These are phyloP conservation scores for Protosalanx chinensis DNA, from an alignment of 2,797 vertebrate genomes.

Conservation along the genomic window DNA sequence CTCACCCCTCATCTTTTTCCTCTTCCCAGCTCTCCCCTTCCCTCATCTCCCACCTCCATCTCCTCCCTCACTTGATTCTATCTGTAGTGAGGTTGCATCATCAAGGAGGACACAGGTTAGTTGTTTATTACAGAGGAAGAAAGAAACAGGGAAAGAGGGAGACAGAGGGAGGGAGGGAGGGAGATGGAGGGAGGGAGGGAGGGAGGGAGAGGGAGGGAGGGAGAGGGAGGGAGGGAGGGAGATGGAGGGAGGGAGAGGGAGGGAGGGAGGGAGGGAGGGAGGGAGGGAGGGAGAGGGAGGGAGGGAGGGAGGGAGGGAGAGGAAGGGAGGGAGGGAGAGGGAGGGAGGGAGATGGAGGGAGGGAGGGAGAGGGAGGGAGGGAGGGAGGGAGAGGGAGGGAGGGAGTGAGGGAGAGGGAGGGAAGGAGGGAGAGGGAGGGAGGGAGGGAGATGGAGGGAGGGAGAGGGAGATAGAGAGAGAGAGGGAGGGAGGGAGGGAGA, in stretches of 20 bases:
- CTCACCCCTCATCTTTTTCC: no score
- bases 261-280: background rate
- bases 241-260: slow-evolving; percentile 19
- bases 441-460: slow-evolving; percentile 18
- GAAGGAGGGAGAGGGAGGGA: background rate
- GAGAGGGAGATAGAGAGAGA: slow-evolving; percentile 16
- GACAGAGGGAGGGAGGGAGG: slow-evolving; percentile 23
- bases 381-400: no score
- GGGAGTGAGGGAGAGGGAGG: no score
- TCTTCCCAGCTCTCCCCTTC: background rate
- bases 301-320: no score
- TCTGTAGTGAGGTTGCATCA: slow-evolving; percentile 60
- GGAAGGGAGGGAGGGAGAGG: no score
- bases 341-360: no score
- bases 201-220: slow-evolving; percentile 12
- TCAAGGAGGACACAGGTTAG: slow-evolving; percentile 70
- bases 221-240: slow-evolving; percentile 9
- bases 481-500: background rate
- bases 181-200: slow-evolving; percentile 16
- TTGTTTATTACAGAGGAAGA: slow-evolving; percentile 71
- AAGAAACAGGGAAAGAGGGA: slow-evolving; percentile 49
- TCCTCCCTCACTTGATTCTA: background rate
- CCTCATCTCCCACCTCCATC: background rate
- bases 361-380: no score
- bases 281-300: no score